Base-by-base conservation (phyloP, 1,140 invertebrate genomes). In the Brachionus plicatilis region DNA sequence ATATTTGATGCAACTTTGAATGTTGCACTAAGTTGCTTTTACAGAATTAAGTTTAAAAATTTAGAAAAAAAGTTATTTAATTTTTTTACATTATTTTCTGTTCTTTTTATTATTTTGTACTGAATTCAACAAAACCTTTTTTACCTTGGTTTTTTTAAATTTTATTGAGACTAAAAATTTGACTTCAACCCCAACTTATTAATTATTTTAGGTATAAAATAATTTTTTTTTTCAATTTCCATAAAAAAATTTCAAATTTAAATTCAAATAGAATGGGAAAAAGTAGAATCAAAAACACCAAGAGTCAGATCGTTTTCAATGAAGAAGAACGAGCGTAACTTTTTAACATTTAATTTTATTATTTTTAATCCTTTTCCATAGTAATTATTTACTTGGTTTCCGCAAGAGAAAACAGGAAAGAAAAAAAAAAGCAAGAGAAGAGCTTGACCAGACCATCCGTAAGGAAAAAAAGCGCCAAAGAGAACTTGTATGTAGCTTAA, bases 241-340 rank as follows among this genome's bases (percentile, higher is more conserved):
- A 7, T 24, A 17, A 43, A 45, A 72, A n/a, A 72, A 43, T 17
- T 37, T n/a, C 0, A 17, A 45, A 43, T 43, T 9, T 43, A 24
- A 29, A 6, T 37, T 7, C 6, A 37, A 37, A 37, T 24, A 76
- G 3, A 75, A 75, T 75, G 37, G 70, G 14, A 6, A 50, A 82
- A 29, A 17, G 6, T 5, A 78, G 37, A 78, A 14, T 5, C 41
- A 56, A 78, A 5, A 27, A 37, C 11, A 3, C 41, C 7, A 82
- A 82, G 53, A 65, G 14, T 14, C 53, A 82, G 17, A 56, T 82
- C 2, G n/a, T 82, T 5, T 82, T 82, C n/a, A 37, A 82, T 37
- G 79, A 82, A 82, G 33, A 82, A 1, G 65, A 82, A 2, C 50
- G 79, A 82, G 53, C 79, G 79, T 82, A 82, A 82, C 14, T 76